These are phyloP conservation scores for Chorisops tibialis DNA, from an alignment of 2,888 invertebrate genomes.

Conservation along the genomic window DNA sequence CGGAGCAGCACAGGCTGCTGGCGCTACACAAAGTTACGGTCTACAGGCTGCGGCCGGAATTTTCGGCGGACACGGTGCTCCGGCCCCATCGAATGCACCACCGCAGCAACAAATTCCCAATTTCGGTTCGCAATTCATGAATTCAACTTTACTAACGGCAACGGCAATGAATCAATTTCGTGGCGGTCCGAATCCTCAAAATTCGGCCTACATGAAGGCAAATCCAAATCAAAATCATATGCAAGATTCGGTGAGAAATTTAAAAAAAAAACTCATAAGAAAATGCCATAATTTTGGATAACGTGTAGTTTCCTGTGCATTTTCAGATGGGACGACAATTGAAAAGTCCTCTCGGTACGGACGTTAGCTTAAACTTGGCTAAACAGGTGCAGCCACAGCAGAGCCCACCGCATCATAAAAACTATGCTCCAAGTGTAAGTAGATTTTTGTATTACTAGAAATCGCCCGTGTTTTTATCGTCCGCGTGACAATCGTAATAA, in stretches of 20 bases:
- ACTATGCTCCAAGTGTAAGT: slow-evolving; percentile 50
- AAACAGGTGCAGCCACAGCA: slow-evolving; percentile 52
- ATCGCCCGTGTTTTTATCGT: no score
- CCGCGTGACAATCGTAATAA: no score
- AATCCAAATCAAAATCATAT: slow-evolving; percentile 50
- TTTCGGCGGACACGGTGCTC: slow-evolving; percentile 49
- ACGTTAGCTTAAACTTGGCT: slow-evolving; percentile 49
- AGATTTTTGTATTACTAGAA: slow-evolving; percentile 3
- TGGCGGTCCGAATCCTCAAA: slow-evolving; percentile 47
- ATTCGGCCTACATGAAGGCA: slow-evolving; percentile 47
- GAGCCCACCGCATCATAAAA: slow-evolving; percentile 53
- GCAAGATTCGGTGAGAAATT: slow-evolving; percentile 50
- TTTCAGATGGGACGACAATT: slow-evolving; percentile 50
- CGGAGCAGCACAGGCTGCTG: slow-evolving; percentile 46
- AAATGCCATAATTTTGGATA: no score
- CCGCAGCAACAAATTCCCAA: slow-evolving; percentile 51
- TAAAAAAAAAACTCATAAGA: no score
- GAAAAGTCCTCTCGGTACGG: slow-evolving; percentile 50
- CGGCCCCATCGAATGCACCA: slow-evolving; percentile 40
- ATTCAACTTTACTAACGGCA: slow-evolving; percentile 63
- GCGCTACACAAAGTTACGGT: slow-evolving; percentile 48
- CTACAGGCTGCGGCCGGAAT: slow-evolving; percentile 46
- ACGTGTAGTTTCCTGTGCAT: no score
- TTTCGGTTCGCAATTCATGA: slow-evolving; percentile 58
- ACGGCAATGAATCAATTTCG: slow-evolving; percentile 53